Conservation (phyloP, 2,113 vertebrate species). For the Pomatostomus ruficeps region DNA sequence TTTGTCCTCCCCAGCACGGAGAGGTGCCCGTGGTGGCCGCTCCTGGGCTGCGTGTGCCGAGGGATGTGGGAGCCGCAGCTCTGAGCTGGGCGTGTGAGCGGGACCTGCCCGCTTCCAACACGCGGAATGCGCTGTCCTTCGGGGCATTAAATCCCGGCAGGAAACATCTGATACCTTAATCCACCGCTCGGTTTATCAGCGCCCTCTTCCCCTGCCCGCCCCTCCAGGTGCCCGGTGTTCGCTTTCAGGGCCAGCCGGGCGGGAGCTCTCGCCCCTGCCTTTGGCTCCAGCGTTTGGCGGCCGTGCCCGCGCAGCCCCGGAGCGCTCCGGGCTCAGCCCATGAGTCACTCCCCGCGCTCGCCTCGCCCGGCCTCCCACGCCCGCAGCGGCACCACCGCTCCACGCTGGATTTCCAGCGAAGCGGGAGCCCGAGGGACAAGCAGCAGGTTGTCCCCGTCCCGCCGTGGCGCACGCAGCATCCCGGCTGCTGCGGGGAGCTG, state of each 20-base stretch:
- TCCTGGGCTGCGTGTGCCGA: accelerated
- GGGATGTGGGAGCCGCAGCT: background rate
- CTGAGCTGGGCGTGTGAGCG: accelerated
- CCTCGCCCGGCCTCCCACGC: background rate
- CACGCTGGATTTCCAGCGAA: background rate
- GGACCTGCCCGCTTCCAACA: accelerated
- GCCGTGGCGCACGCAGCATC: background rate
- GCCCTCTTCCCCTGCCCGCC: background rate
- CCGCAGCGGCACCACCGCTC: background rate
- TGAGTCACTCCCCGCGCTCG: background rate
- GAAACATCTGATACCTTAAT: background rate
- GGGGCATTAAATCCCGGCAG: background rate
- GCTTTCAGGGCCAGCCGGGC: background rate
- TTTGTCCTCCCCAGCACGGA: background rate
- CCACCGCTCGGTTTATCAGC: background rate
- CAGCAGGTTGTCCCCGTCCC: background rate
- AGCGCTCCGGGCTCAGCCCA: background rate
- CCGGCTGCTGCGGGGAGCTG: background rate
- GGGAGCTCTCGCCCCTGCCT: background rate
- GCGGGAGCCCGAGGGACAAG: background rate
- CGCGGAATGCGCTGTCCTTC: accelerated
- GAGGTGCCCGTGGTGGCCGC: accelerated
- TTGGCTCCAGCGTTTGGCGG: background rate
- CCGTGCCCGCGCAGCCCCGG: background rate
- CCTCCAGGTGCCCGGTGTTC: background rate